phyloP scores from a whole-genome alignment of 2,888 invertebrate species.

The Athalia rosae region DNA sequence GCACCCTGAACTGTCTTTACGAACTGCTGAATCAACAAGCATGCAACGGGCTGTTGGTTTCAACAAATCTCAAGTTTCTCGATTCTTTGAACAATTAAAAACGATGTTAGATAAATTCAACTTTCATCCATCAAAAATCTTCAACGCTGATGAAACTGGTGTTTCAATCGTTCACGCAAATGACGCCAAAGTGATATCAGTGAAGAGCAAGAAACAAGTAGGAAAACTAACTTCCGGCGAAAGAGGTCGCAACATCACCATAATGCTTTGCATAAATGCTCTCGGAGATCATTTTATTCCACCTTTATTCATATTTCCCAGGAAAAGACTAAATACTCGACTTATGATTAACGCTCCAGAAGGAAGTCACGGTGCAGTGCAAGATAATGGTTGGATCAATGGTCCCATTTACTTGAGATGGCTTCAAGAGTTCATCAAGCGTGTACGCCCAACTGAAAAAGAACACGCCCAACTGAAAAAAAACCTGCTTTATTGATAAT shows the following conservation, averaged over 20 bases:
- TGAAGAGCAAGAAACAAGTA: slow-evolving; percentile 53
- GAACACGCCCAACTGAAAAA: background rate
- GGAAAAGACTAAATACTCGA: slow-evolving; percentile 50
- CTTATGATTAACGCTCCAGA: slow-evolving; percentile 52
- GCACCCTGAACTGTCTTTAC: slow-evolving; percentile 34
- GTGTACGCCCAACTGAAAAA: slow-evolving; percentile 7
- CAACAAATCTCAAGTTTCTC: slow-evolving; percentile 37
- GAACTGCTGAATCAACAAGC: slow-evolving; percentile 43
- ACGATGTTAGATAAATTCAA: slow-evolving; percentile 21
- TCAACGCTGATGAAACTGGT: slow-evolving; percentile 52
- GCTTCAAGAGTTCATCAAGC: slow-evolving; percentile 45
- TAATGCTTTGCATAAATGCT: slow-evolving; percentile 50
- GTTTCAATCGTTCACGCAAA: slow-evolving; percentile 49
- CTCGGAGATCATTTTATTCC: slow-evolving; percentile 49
- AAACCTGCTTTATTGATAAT: slow-evolving; percentile 28
- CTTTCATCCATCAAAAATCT: slow-evolving; percentile 15
- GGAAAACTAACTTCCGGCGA: slow-evolving; percentile 54
- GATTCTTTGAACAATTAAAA: background rate
- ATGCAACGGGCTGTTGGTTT: slow-evolving; percentile 34
- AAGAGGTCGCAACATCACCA: slow-evolving; percentile 53
- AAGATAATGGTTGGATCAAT: slow-evolving; percentile 53
- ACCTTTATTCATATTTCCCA: slow-evolving; percentile 53
- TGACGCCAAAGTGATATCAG: slow-evolving; percentile 48
- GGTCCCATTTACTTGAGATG: slow-evolving; percentile 49
- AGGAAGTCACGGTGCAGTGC: slow-evolving; percentile 48